phyloP scores from a whole-genome alignment of 1,140 invertebrate species.

The Notospermus geniculatus region DNA sequence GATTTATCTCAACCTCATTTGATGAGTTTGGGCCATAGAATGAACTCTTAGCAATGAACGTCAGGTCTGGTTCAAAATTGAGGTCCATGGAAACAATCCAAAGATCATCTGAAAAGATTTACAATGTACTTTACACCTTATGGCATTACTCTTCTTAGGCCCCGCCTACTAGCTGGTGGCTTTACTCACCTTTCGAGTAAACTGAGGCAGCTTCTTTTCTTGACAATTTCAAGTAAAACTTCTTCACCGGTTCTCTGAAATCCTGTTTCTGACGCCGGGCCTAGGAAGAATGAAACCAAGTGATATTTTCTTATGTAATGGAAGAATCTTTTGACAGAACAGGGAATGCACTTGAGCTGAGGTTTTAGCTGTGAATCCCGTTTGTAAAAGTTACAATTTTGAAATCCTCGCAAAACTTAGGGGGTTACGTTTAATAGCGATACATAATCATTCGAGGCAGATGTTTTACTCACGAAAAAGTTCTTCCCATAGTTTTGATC shows the following conservation, averaged over 20 bases:
- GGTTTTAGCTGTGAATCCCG: too few relatives aligned
- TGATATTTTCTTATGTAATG: neutral
- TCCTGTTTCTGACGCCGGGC: slow-evolving; percentile 23
- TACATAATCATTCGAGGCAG: neutral
- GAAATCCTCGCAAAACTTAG: slow-evolving; percentile 29
- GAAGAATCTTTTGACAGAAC: too few relatives aligned
- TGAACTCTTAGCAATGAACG: slow-evolving; percentile 38
- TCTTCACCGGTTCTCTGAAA: slow-evolving; percentile 23
- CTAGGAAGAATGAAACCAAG: slow-evolving; percentile 12
- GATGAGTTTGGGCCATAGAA: slow-evolving; percentile 39
- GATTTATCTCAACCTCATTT: slow-evolving; percentile 40
- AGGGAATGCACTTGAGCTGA: too few relatives aligned
- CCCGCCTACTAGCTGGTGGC: too few relatives aligned
- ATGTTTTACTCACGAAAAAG: neutral
- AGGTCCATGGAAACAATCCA: slow-evolving; percentile 39
- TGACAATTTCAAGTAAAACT: slow-evolving; percentile 24
- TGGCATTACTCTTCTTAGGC: too few relatives aligned
- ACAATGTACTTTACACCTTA: slow-evolving; percentile 7
- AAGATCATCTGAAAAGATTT: slow-evolving; percentile 37
- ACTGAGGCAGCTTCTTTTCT: slow-evolving; percentile 24
- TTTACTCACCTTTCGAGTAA: slow-evolving; percentile 30
- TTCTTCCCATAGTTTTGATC: neutral
- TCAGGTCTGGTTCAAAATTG: slow-evolving; percentile 27
- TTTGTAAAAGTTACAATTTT: too few relatives aligned
- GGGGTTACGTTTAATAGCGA: slow-evolving; percentile 16